Evolutionary conservation across 2,888 invertebrate genomes (phyloP), one percentile per base, ranked within the genome.

Genomic region (Tetramorium bicarinatum): DNA sequence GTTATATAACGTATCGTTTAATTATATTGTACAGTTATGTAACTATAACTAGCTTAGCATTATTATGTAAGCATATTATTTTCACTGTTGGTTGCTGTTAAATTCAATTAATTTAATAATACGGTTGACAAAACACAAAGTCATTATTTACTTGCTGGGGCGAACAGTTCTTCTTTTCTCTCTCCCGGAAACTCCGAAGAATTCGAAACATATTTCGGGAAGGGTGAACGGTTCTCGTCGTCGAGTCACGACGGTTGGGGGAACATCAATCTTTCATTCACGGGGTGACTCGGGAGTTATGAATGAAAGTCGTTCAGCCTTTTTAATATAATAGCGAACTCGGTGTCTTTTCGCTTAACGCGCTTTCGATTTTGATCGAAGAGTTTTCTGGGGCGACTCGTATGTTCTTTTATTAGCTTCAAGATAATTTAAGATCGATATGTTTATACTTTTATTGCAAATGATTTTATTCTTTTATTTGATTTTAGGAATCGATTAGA

Each of bases 281-380:
- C 88, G 86, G 87, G 89, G 79, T 84, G 88, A 88, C 87, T 91
- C 77, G 86, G 85, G 86, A 88, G 90, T 92, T 91, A 88, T 91
- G 93, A 92, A 92, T 92, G 92, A 89, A 92, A 91, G 85, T 89
- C 82, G 82, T 64, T 67, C 82, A 38, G 81, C 74, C 69, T 86
- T 89, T 89, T 91, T 90, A 90, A 91, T 92, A 92, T 90, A 86
- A 87, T 86, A 66, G 81, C 86, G 80, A 83, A 85, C 76, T 80
- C 84, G 77, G 75, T 79, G 86, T 81, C 82, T 86, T 82, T 29
- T 83, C 89, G 85, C 92, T 85, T 92, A 93, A 93, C 89, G 92
- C 81, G 88, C 81, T 90, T 92, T 91, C 91, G 88, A 93, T 93
- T 92, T 92, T 92, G 93, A 93, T 92, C 91, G 92, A 93, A 90